Evolutionary conservation across 2,888 invertebrate species (phyloP).

Genomic region (Calameuta idolon): DNA sequence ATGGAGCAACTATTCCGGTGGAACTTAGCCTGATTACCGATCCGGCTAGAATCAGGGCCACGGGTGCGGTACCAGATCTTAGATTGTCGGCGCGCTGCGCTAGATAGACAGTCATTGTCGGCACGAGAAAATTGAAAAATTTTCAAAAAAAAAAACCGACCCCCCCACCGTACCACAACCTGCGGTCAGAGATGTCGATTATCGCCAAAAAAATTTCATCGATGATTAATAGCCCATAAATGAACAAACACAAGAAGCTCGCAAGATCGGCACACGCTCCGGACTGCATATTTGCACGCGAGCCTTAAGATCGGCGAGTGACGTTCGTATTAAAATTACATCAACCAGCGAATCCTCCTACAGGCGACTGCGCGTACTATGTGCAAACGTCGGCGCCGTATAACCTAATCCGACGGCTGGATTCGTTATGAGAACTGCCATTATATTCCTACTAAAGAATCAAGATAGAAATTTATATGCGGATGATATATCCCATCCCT

Average conservation of each 20-base stretch:
- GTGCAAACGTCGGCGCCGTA: neutral
- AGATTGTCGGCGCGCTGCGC: neutral
- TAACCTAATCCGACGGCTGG: neutral
- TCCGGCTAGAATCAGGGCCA: slow-evolving; percentile 37
- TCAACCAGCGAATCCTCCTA: neutral
- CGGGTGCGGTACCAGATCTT: slow-evolving; percentile 20
- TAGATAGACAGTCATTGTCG: neutral
- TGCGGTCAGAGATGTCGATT: neutral
- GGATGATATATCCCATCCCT: neutral
- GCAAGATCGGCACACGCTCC: neutral
- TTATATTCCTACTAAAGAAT: neutral
- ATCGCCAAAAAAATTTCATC: neutral
- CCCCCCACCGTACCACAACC: neutral
- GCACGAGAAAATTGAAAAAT: neutral
- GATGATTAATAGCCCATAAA: neutral
- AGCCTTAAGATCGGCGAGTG: neutral
- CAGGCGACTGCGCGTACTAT: neutral
- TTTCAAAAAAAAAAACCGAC: neutral
- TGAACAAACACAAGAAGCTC: neutral
- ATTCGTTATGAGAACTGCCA: neutral
- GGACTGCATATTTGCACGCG: neutral
- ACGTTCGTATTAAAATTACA: neutral
- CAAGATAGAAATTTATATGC: neutral
- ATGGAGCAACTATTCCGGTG: slow-evolving; percentile 9
- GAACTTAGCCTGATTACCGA: neutral